Percentiles rank a stretch among this genome's conserved stretches.
These are phyloP conservation scores for Melanostigma gelatinosum DNA, from an alignment of 2,113 vertebrate species.

Conservation along the genomic window DNA sequence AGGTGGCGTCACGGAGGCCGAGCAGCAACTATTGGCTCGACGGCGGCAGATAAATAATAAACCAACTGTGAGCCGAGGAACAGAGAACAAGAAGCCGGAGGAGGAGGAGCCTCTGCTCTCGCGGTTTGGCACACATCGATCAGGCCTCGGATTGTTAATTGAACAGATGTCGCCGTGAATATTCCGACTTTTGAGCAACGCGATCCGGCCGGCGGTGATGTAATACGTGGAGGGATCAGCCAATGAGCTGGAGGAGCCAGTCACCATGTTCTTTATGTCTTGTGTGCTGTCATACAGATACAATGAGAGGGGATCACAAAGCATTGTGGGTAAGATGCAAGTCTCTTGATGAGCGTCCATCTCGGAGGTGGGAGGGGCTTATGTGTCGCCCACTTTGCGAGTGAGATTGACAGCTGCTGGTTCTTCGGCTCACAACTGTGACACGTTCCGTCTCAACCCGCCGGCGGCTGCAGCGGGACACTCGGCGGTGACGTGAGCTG, in stretches of 20 bases:
- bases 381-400: too few relatives aligned
- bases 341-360: too few relatives aligned
- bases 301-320: too few relatives aligned
- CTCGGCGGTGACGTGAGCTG: conserved; percentile 87
- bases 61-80: conserved; percentile 78
- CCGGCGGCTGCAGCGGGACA: conserved; percentile 81
- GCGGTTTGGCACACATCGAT: conserved; percentile 62
- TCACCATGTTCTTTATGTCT: too few relatives aligned
- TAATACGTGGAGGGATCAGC: conserved; percentile 60
- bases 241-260: conserved; percentile 25
- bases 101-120: conserved; percentile 36
- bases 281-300: too few relatives aligned
- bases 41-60: conserved; percentile 83
- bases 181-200: conserved; percentile 69
- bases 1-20: not conserved
- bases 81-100: conserved; percentile 45
- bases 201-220: conserved; percentile 66
- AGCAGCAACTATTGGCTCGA: conserved; percentile 80
- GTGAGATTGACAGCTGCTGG: conserved; percentile 50
- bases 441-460: conserved; percentile 50
- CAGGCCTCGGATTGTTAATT: conserved; percentile 68
- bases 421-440: conserved; percentile 31
- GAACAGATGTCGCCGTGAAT: conserved; percentile 76
- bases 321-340: too few relatives aligned
- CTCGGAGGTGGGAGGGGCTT: too few relatives aligned